Base-by-base conservation (phyloP, 2,797 vertebrate species). In the Sphaeramia orbicularis region DNA sequence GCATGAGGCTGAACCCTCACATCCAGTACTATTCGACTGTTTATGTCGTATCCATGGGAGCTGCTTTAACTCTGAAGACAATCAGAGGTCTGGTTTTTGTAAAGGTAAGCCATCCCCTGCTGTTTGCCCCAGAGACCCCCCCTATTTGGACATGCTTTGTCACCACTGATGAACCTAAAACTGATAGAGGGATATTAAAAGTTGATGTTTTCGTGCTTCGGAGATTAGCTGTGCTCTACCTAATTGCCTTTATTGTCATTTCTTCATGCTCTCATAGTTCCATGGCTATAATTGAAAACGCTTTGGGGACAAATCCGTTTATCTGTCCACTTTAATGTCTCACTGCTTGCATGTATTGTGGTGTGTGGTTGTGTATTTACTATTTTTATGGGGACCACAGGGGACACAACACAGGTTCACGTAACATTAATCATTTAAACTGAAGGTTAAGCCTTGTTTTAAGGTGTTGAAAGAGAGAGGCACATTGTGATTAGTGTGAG, bases 1-100 rank as follows among this genome's bases (percentile, higher is more conserved):
- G 90, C 80, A 92, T 96, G 86, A 86, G 89, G 49, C 92, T 93
- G 56, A 95, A 96, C 84, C 95, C 95, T 16, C 82, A 93, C 71
- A 74, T 92, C 49, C 82, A 74, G 55, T 94, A 93, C 78, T 95
- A 94, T 83, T 91, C 91, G 7, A 74, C 77, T 38, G 88, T 96
- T 49, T 95, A 95, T 9, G 61, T 92, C 10, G 37, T 82, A n/a
- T 95, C 94, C 73, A 94, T 95, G 94, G 94, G 81, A 54, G 92
- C 78, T 7, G 81, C 87, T 11, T 75, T 96, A 7, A 37, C 94
- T 24, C 86, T 96, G 81, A 96, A 95, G 91, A 94, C 93, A 0
- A 21, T 93, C 13, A 87, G 95, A 65, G 94, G 94, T 5, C 73
- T 95, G 45, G 90, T 95, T 53, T 95, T 94, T 77, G 91, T 95